phyloP scores from a whole-genome alignment of 2,113 vertebrate species.

The Dasyprocta punctata region DNA sequence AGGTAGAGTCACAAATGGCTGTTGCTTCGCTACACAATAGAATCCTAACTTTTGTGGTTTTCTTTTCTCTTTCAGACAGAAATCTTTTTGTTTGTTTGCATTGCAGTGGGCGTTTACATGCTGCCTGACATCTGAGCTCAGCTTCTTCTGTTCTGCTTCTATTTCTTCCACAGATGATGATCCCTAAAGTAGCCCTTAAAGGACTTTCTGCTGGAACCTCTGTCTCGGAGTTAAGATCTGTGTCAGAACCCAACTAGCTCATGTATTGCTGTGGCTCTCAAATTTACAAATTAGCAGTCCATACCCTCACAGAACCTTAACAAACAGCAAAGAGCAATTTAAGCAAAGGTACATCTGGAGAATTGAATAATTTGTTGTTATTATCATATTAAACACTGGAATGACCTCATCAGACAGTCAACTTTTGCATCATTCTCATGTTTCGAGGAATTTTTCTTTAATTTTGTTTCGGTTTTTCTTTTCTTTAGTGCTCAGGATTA shows the following conservation, averaged over 20 bases:
- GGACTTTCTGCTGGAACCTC: background rate
- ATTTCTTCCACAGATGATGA: background rate
- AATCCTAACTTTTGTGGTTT: background rate
- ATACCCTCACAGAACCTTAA: background rate
- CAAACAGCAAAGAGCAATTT: background rate
- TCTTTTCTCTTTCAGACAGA: background rate
- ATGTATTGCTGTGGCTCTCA: background rate
- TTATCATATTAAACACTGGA: background rate
- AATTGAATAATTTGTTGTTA: background rate
- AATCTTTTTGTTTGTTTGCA: background rate
- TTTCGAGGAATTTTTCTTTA: background rate
- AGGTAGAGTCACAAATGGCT: background rate
- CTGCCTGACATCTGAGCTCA: background rate
- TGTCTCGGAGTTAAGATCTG: background rate
- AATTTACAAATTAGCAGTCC: background rate
- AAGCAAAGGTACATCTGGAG: background rate
- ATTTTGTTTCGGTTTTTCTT: background rate
- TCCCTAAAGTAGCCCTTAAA: background rate
- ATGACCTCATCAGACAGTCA: background rate
- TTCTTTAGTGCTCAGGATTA: background rate
- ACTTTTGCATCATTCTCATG: background rate
- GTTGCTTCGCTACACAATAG: no score
- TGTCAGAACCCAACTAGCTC: background rate
- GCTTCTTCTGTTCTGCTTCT: background rate
- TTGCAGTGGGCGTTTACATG: background rate